A percentile compares a stretch with the other conserved stretches of the same genome.
Conservation (phyloP, 2,113 vertebrate species). For the Pollachius pollachius region DNA sequence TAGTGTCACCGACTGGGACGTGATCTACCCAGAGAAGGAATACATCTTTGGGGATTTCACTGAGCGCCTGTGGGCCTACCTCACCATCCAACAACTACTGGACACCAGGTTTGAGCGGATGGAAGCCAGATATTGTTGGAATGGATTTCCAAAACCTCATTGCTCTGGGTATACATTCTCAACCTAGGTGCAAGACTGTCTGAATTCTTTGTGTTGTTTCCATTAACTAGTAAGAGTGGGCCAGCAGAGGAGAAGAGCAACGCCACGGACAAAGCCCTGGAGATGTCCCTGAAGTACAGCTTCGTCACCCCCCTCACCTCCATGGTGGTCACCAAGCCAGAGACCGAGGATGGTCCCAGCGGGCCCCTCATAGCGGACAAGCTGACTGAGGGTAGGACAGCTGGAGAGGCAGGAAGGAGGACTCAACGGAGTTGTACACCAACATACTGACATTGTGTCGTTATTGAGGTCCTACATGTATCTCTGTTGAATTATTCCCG, state of each 20-base stretch:
- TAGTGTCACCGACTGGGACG: slow-evolving; percentile 51
- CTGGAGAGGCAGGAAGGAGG: background rate
- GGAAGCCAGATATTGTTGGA: too few species aligned
- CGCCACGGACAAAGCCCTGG: slow-evolving; percentile 71
- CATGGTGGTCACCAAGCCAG: slow-evolving; percentile 89
- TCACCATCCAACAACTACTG: slow-evolving; percentile 82
- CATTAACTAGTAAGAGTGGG: slow-evolving; percentile 69
- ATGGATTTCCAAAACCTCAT: too few species aligned
- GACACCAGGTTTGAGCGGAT: slow-evolving; percentile 68
- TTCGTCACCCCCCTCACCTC: slow-evolving; percentile 93
- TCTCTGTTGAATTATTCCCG: background rate
- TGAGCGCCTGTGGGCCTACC: slow-evolving; percentile 84
- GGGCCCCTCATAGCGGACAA: slow-evolving; percentile 79
- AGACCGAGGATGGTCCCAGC: slow-evolving; percentile 39
- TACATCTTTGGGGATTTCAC: slow-evolving; percentile 82
- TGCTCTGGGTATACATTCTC: background rate
- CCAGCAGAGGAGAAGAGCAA: slow-evolving; percentile 58
- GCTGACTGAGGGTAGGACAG: slow-evolving; percentile 71
- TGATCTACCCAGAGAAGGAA: slow-evolving; percentile 70
- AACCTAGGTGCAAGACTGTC: background rate
- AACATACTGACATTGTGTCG: background rate
- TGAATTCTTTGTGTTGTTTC: background rate
- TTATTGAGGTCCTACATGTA: background rate
- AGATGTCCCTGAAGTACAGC: slow-evolving; percentile 81
- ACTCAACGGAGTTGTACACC: background rate